Conservation (phyloP, 64 coral and sea anemone species). For the Hydrozoanthus tunicans region DNA sequence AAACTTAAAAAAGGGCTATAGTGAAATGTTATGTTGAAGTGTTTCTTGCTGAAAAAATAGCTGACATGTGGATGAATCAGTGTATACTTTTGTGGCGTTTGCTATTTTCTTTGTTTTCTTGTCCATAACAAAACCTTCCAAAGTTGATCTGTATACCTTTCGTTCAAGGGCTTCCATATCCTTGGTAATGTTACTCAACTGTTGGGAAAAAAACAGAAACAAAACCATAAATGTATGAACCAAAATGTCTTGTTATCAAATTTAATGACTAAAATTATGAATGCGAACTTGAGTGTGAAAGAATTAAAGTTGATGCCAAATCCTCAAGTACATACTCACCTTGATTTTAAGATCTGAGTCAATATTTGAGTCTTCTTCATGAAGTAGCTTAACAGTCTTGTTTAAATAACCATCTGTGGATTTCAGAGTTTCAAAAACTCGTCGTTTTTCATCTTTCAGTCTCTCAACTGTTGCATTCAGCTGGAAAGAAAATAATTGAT, state of each 20-base stretch:
- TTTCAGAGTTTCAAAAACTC: background rate
- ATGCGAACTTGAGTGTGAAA: no score
- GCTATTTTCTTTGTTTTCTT: background rate
- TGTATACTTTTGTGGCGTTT: background rate
- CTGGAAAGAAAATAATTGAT: background rate
- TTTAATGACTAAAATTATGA: no score
- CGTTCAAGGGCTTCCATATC: conserved; percentile 32
- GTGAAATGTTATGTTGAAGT: no score
- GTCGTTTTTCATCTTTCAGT: conserved; percentile 11
- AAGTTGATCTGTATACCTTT: background rate
- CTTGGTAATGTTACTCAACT: conserved; percentile 9
- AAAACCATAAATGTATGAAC: no score
- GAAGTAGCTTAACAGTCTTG: conserved; percentile 28
- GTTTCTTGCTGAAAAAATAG: background rate
- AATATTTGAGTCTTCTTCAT: conserved; percentile 20
- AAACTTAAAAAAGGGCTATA: no score
- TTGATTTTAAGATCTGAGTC: conserved; percentile 4
- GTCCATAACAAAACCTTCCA: background rate
- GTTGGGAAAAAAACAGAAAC: background rate
- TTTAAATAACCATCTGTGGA: conserved; percentile 34
- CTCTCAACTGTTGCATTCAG: conserved; percentile 34
- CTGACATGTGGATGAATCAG: background rate
- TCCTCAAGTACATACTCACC: background rate
- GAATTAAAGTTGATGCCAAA: no score
- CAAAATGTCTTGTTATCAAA: no score